These are phyloP conservation scores for Himalopsyche tibetana DNA, from an alignment of 2,888 invertebrate species.

Conservation along the genomic window DNA sequence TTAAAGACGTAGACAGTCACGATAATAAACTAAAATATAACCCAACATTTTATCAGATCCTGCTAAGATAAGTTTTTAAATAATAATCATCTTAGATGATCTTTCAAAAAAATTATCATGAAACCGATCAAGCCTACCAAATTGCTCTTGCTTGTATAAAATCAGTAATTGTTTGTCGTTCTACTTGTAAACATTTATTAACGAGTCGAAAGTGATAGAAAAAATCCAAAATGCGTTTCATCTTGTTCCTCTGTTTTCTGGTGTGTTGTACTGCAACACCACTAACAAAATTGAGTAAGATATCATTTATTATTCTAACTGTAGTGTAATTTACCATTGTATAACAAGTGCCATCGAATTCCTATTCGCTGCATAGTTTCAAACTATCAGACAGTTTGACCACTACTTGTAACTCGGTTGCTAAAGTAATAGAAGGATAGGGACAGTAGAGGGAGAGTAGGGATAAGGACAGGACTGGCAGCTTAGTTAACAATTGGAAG, in stretches of 20 bases:
- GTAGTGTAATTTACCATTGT: not conserved
- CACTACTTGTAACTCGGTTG: too few species aligned
- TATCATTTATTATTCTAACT: not conserved
- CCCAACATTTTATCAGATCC: not conserved
- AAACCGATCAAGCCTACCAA: not conserved
- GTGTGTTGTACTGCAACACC: constrained; percentile 23
- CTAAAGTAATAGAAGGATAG: too few species aligned
- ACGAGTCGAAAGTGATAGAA: too few species aligned
- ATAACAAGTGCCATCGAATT: too few species aligned
- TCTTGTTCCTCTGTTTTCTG: constrained; percentile 10
- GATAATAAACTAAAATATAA: constrained; percentile 6
- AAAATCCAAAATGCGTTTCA: constrained; percentile 4
- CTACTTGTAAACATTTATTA: not conserved
- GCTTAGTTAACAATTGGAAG: too few species aligned
- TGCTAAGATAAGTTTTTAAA: not conserved
- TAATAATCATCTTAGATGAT: constrained; percentile 12
- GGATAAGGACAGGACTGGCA: too few species aligned
- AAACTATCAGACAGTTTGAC: too few species aligned
- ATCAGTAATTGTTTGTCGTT: not conserved
- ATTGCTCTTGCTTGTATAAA: not conserved
- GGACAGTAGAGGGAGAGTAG: too few species aligned
- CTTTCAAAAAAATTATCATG: not conserved
- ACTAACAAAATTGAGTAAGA: not conserved
- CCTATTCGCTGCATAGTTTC: too few species aligned
- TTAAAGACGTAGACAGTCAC: too few species aligned